Percentiles rank a stretch among this genome's conserved stretches.
These are phyloP conservation scores for Verasper variegatus DNA, from an alignment of 2,113 vertebrate species.

Conservation along the genomic window DNA sequence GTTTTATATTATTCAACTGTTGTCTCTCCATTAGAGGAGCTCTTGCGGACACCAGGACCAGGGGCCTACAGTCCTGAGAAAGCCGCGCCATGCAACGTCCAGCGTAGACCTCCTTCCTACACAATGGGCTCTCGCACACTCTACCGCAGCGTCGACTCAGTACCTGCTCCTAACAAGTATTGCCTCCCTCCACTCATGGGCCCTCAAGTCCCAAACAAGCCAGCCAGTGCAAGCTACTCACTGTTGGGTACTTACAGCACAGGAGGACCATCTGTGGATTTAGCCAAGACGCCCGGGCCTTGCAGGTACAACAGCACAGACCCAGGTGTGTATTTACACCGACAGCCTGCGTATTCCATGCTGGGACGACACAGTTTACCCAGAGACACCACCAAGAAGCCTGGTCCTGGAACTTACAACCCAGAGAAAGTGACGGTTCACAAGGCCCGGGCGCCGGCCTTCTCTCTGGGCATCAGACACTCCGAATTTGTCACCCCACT, in stretches of 20 bases:
- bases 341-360: conserved; percentile 86
- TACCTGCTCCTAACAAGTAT: conserved; percentile 88
- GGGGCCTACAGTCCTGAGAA: conserved; percentile 87
- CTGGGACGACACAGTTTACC: conserved; percentile 76
- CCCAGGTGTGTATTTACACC: conserved; percentile 80
- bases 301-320: conserved; percentile 85
- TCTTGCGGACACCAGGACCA: conserved; percentile 84
- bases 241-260: conserved; percentile 72
- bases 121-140: conserved; percentile 84
- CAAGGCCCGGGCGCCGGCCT: conserved; percentile 82
- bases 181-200: conserved; percentile 86
- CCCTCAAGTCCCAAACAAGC: conserved; percentile 79
- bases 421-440: conserved; percentile 83
- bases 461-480: conserved; percentile 85
- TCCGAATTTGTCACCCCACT: conserved; percentile 82
- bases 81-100: conserved; percentile 72
- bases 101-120: conserved; percentile 83
- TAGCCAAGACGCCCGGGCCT: conserved; percentile 83
- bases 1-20: conserved; percentile 10
- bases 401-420: conserved; percentile 86
- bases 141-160: conserved; percentile 73
- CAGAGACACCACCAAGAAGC: conserved; percentile 66
- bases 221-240: conserved; percentile 84
- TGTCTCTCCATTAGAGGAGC: conserved; percentile 55
- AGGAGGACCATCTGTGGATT: conserved; percentile 79